Evolutionary conservation across 2,888 invertebrate species (phyloP), one percentile per base, ranked within the genome.

Genomic region (Xestia ashworthii): DNA sequence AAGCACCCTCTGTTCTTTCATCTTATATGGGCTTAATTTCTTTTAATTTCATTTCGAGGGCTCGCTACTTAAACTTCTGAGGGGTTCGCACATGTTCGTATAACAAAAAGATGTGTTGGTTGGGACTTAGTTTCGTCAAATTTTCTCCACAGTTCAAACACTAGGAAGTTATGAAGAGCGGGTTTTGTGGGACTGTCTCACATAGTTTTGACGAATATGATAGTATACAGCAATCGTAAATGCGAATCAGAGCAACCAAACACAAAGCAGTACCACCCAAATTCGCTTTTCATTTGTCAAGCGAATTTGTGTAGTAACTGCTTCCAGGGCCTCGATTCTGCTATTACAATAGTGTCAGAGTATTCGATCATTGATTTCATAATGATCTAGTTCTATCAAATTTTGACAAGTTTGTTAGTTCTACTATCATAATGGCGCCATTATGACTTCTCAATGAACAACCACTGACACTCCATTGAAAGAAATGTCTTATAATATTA

Each of bases 11-110:
- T 66, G 38, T 25, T 76, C 77, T 83, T 77, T 79, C 77, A 78
- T 82, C 44, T 77, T 77, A 53, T 67, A 76, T 19, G 58, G n/a
- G 14, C 58, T 46, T 76, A 22, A 76, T 82, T 78, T 64, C 14
- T 74, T 64, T 82, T 66, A 76, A 78, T 76, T 65, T 58, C 1
- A 81, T 81, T 81, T 48, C 14, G 11, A 74, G 38, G 44, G 4
- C 9, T 12, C 6, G 22, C 38, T 64, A 80, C 50, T 81, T 62
- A 5, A 25, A 38, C 65, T 44, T 16, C n/a, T 14, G 6, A 65
- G 64, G 12, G n/a, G 9, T n/a, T 65, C 65, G 16, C 64, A 64
- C 64, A 41, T 64, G 22, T 22, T 41, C 64, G 11, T 6, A 14
- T 25, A 25, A 58, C 25, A 25, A 25, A 25, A 5, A 22, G 2